Conservation (phyloP, 2,797 vertebrate species). For the Hafferia zeledoni region DNA sequence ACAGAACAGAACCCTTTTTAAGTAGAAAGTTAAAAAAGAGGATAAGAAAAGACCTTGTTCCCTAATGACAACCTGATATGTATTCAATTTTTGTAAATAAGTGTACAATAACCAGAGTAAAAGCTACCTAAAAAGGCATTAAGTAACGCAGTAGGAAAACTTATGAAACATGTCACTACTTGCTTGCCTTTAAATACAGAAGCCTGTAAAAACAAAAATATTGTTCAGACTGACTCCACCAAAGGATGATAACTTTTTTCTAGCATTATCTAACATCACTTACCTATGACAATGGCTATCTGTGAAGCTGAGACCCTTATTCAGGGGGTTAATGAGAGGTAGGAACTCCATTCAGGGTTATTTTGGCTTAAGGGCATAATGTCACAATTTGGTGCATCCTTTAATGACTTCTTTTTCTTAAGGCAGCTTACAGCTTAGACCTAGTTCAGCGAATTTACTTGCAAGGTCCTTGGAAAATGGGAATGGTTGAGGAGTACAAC, state of each 20-base stretch:
- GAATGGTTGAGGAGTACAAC: constrained; percentile 69
- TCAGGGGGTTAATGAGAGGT: constrained; percentile 78
- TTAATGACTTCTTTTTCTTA: constrained; percentile 76
- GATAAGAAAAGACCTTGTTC: not conserved
- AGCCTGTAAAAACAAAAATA: not conserved
- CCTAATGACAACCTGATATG: not conserved
- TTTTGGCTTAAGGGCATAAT: constrained; percentile 83
- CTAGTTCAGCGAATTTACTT: constrained; percentile 83
- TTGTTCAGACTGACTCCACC: constrained; percentile 18
- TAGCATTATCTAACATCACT: constrained; percentile 50
- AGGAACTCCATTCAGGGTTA: constrained; percentile 77
- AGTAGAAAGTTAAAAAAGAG: not conserved
- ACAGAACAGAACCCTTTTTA: not conserved
- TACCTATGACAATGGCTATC: constrained; percentile 69
- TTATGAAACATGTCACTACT: not conserved
- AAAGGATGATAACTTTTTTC: constrained; percentile 26
- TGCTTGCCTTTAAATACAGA: constrained; percentile 19
- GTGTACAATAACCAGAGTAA: not conserved
- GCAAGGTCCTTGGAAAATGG: constrained; percentile 78
- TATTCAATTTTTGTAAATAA: not conserved
- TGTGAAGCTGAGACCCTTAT: constrained; percentile 75
- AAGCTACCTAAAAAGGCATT: not conserved
- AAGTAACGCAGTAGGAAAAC: not conserved
- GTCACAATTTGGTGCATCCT: constrained; percentile 84
- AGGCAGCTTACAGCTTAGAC: constrained; percentile 79